phyloP scores from a whole-genome alignment of 2,888 invertebrate genomes.

The Eupithecia subfuscata region DNA sequence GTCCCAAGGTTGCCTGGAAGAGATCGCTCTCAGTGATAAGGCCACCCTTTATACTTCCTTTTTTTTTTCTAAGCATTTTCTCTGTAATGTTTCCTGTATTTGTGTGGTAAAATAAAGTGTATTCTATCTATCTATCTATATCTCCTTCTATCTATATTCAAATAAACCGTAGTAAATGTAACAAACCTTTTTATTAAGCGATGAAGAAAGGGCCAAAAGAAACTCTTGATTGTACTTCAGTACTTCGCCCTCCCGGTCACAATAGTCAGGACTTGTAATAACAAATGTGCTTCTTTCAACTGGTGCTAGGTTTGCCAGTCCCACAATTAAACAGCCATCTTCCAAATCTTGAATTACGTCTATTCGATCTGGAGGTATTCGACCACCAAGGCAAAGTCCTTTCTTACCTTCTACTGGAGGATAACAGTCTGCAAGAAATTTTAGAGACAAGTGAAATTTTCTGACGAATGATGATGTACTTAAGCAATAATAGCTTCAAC shows the following conservation, averaged over 20 bases:
- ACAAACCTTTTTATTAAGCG: slow-evolving; percentile 62
- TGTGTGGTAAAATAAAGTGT: too few relatives aligned
- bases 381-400: slow-evolving; percentile 70
- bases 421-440: slow-evolving; percentile 59
- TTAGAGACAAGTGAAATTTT: neutral
- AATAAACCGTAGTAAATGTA: neutral
- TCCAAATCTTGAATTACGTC: slow-evolving; percentile 70
- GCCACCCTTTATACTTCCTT: too few relatives aligned
- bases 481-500: too few relatives aligned
- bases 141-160: too few relatives aligned
- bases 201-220: slow-evolving; percentile 67
- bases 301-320: slow-evolving; percentile 54
- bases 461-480: neutral
- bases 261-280: slow-evolving; percentile 74
- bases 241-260: slow-evolving; percentile 68
- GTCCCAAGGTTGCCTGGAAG: too few relatives aligned
- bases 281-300: slow-evolving; percentile 65
- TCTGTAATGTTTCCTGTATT: too few relatives aligned
- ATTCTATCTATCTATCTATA: too few relatives aligned
- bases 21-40: too few relatives aligned
- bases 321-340: slow-evolving; percentile 68
- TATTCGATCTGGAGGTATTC: slow-evolving; percentile 70
- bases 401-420: slow-evolving; percentile 62
- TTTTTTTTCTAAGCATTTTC: too few relatives aligned
- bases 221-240: slow-evolving; percentile 78